These are phyloP conservation scores for Danio kyathit DNA, from an alignment of 2,797 vertebrate genomes.

Conservation along the genomic window DNA sequence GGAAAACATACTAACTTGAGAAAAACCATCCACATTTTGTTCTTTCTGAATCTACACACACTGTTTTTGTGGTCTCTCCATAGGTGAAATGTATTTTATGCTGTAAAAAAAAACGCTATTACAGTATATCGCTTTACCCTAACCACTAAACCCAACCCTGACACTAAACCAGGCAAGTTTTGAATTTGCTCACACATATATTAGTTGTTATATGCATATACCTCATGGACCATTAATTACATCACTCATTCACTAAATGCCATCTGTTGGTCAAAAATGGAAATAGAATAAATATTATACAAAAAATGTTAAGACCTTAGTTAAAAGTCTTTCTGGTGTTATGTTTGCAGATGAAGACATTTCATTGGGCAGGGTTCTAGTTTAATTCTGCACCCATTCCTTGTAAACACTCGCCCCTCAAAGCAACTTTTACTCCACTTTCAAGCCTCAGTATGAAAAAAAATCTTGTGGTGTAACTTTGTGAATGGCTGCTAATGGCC, in stretches of 20 bases:
- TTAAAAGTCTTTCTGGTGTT: not conserved
- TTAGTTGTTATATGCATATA: slow-evolving; percentile 27
- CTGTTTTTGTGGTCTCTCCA: not conserved
- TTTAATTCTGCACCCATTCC: not conserved
- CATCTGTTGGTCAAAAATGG: slow-evolving; percentile 64
- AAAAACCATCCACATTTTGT: not conserved
- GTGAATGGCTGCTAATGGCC: slow-evolving; percentile 54
- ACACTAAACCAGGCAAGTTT: not conserved
- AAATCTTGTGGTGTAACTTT: slow-evolving; percentile 35
- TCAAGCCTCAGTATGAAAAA: slow-evolving; percentile 11
- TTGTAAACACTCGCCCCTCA: not conserved
- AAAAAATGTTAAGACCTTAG: not conserved
- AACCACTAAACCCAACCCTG: too few relatives aligned
- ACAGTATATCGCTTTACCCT: too few relatives aligned
- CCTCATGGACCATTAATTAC: not conserved
- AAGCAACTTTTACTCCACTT: not conserved
- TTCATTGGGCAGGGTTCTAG: not conserved
- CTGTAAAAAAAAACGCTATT: too few relatives aligned
- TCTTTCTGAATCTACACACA: not conserved
- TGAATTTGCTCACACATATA: not conserved
- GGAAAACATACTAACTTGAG: not conserved
- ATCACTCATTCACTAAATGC: slow-evolving; percentile 46
- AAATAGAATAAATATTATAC: slow-evolving; percentile 46
- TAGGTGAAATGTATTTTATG: slow-evolving; percentile 4
- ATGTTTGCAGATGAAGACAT: too few relatives aligned